Evolutionary conservation across 2,888 invertebrate species (phyloP).

Genomic region (Salpingus planirostris): DNA sequence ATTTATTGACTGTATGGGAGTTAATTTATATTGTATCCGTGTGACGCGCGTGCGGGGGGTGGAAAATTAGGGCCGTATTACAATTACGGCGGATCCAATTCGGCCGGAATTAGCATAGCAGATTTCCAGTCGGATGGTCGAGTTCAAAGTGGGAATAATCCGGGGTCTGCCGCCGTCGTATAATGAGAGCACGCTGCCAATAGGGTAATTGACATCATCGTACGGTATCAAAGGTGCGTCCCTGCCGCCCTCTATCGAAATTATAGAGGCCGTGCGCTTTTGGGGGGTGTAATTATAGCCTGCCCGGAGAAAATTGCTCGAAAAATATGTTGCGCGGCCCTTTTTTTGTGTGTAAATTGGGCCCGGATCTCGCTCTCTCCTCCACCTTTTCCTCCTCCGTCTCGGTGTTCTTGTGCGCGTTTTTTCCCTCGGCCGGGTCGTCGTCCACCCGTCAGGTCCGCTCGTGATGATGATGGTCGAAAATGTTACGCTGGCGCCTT

Average conservation of each 20-base stretch:
- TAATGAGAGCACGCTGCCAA: conserved; percentile 18
- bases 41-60: too few species aligned
- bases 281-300: conserved; percentile 41
- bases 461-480: conserved; percentile 1
- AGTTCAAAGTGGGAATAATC: conserved; percentile 22
- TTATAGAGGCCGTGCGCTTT: conserved; percentile 36
- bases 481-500: conserved; percentile 15
- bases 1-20: too few species aligned
- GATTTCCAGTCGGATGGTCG: conserved; percentile 19
- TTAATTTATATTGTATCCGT: too few species aligned
- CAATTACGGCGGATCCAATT: too few species aligned
- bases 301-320: conserved; percentile 39
- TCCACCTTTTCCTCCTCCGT: conserved; percentile 10
- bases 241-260: conserved; percentile 38
- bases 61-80: too few species aligned
- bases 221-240: conserved; percentile 38
- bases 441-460: too few species aligned
- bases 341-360: conserved; percentile 12
- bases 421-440: conserved; percentile 2
- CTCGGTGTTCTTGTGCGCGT: conserved; percentile 7
- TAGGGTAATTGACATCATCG: conserved; percentile 38
- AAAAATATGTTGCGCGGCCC: conserved; percentile 32
- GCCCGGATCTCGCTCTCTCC: conserved; percentile 10
- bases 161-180: conserved; percentile 6
- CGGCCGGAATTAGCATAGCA: conserved; percentile 21